Base-by-base conservation (phyloP, 2,113 vertebrate genomes). In the Pachyramphus minor region DNA sequence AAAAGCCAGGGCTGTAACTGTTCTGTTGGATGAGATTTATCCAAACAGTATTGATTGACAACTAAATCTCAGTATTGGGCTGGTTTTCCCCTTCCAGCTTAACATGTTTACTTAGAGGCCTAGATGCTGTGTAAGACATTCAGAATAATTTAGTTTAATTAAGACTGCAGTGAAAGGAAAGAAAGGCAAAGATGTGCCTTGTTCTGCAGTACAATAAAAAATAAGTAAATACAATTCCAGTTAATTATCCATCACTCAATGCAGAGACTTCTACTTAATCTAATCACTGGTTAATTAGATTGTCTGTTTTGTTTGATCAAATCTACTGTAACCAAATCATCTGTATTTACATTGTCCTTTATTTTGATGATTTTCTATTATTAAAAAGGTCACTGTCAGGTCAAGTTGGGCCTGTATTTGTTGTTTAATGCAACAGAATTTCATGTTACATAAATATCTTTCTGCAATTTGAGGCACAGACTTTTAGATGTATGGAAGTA, bases 221-320 rank as follows among this genome's bases (percentile, higher is more conserved):
- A 79, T 76, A 94, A 95, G 78, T 93, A 96, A 96, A 94, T 93
- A 97, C 53, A 84, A 87, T 96, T 96, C 80, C 85, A 95, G 91
- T 90, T 97, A 97, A 97, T 97, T 96, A 97, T 88, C 85, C 92
- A 96, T 97, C 96, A 96, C 93, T 96, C 92, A 95, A 52, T 96
- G 92, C 67, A 95, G 94, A 97, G 93, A 95, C 92, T 96, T 97
- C 93, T 97, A 79, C 90, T 97, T 97, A 97, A 97, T 97, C 94
- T 96, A 95, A 97, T 96, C 92, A 96, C 72, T 78, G 68, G 87
- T 95, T 98, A 98, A 98, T 98, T 97, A 97, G 96, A 98, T 97
- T 87, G 81, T 89, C 93, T 95, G 64, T 96, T 97, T 97, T 95
- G 96, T 97, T 98, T 96, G 73, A 97, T 98, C 92, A 90, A 79